Evolutionary conservation across 92 coral and sea anemone genomes (phyloP), one percentile per base, ranked within the genome.

Genomic region (Heliopora coerulea): DNA sequence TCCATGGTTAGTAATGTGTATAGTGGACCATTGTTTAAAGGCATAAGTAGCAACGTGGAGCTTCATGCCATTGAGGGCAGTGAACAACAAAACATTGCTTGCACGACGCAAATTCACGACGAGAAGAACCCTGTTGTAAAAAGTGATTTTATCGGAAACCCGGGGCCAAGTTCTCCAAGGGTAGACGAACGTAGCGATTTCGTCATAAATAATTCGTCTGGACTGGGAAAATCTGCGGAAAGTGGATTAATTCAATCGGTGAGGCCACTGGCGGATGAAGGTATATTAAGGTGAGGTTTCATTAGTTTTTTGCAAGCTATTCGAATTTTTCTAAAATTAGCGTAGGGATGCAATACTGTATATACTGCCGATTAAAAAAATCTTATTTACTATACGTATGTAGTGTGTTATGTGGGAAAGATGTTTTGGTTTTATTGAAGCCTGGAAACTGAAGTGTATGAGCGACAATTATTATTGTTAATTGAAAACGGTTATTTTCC

Each of bases 121-220:
- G 77, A 70, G 42, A 70, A 37, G 54, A 54, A 41, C 32, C 30
- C 63, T 34, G 25, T 28, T 17, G 14, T 32, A 26, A 15, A 15
- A 8, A 35, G 29, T 32, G 62, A 50, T 30, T 6, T 17, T 70
- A 59, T 30, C 74, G 74, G 74, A 67, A 52, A 70, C 49, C 40
- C 60, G 20, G 75, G 72, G n/a, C n/a, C n/a, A n/a, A 37, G 6
- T 44, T 29, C 74, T 14, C 54, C 59, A 25, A 49, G 54, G 74
- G 54, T 67, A 42, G 74, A 67, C 59, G 54, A 70, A 56, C 30
- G 49, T 18, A 32, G 48, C 28, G 77, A 70, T 54, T 52, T 70
- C 26, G 50, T 54, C 63, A 70, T 70, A 70, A 70, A 70, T 70
- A 70, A 70, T 70, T 70, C 62, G 77, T 54, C 77, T 70, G 77